These are phyloP conservation scores for Pyrrhia umbra DNA, from an alignment of 2,888 invertebrate genomes.

Conservation along the genomic window DNA sequence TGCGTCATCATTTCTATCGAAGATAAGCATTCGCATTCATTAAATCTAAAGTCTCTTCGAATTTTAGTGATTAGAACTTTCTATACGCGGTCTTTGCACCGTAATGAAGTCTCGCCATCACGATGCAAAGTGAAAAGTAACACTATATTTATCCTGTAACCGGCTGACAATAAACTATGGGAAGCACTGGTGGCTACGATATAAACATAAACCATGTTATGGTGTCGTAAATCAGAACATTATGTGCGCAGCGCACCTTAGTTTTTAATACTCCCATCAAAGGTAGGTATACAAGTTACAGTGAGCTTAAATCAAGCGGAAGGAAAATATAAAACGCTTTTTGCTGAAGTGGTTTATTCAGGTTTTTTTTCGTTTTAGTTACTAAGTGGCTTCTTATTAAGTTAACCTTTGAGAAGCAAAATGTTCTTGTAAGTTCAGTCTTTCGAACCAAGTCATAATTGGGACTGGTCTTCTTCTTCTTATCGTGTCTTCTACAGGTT, in stretches of 20 bases:
- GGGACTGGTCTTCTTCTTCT: too few relatives aligned
- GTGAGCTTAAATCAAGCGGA: conserved; percentile 50
- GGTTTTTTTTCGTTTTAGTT: not conserved
- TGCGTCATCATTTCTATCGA: too few relatives aligned
- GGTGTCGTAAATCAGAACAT: conserved; percentile 50
- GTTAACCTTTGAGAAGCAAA: not conserved
- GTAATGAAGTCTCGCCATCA: too few relatives aligned
- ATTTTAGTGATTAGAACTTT: not conserved
- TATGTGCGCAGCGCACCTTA: conserved; percentile 46
- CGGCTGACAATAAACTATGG: conserved; percentile 33
- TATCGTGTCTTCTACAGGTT: too few relatives aligned
- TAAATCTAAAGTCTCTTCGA: too few relatives aligned
- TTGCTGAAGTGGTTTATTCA: conserved; percentile 17
- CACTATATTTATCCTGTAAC: conserved; percentile 38
- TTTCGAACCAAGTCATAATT: too few relatives aligned
- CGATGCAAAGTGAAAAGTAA: conserved; percentile 22
- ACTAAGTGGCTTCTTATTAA: not conserved
- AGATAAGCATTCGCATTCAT: too few relatives aligned
- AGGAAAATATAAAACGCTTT: conserved; percentile 28
- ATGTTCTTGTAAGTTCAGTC: not conserved
- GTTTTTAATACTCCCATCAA: conserved; percentile 56
- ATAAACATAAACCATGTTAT: conserved; percentile 54
- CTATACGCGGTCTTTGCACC: too few relatives aligned
- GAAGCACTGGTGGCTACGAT: conserved; percentile 26
- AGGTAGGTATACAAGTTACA: conserved; percentile 47